phyloP scores from a whole-genome alignment of 2,888 invertebrate genomes.

The Gymnoscelis rufifasciata region DNA sequence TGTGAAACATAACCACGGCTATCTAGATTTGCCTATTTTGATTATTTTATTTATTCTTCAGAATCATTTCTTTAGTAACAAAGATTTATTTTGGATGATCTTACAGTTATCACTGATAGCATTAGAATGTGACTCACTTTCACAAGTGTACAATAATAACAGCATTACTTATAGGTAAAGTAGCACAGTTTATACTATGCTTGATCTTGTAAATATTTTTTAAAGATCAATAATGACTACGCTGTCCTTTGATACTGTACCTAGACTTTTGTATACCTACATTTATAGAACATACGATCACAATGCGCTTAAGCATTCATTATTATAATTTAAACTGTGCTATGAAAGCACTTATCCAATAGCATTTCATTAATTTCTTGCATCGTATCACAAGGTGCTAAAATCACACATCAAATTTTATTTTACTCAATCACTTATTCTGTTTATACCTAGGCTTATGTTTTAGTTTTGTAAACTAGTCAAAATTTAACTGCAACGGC shows the following conservation, averaged over 20 bases:
- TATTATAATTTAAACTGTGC: too few species aligned
- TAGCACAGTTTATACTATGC: slow-evolving; percentile 62
- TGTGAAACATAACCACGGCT: too few species aligned
- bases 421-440: slow-evolving; percentile 19
- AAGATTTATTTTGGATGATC: slow-evolving; percentile 4
- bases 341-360: not conserved
- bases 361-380: not conserved
- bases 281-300: not conserved
- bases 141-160: slow-evolving; percentile 31
- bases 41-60: too few species aligned
- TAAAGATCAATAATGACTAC: slow-evolving; percentile 66
- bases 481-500: slow-evolving; percentile 62
- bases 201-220: slow-evolving; percentile 69
- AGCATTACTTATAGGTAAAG: slow-evolving; percentile 32
- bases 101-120: slow-evolving; percentile 11
- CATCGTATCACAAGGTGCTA: slow-evolving; percentile 50
- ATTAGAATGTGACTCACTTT: slow-evolving; percentile 14
- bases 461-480: slow-evolving; percentile 59
- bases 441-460: slow-evolving; percentile 32
- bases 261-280: slow-evolving; percentile 67
- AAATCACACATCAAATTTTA: slow-evolving; percentile 36
- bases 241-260: slow-evolving; percentile 64
- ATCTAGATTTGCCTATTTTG: too few species aligned
- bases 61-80: too few species aligned
- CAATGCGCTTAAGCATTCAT: too few species aligned